phyloP scores from a whole-genome alignment of 2,113 vertebrate species.

The Alethe diademata region DNA sequence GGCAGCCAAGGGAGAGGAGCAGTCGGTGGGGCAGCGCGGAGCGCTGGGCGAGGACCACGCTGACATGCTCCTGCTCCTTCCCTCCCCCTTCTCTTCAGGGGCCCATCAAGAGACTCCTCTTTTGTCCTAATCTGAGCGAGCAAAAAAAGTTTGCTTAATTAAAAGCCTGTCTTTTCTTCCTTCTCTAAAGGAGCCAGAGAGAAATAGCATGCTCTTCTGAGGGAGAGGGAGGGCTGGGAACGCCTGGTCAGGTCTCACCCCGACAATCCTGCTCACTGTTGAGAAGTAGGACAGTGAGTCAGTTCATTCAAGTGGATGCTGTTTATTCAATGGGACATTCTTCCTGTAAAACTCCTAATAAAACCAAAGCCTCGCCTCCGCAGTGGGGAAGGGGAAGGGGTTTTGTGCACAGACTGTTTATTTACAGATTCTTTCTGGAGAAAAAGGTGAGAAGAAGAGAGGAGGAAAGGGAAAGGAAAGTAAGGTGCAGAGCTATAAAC shows the following conservation, averaged over 20 bases:
- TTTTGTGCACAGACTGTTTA: conserved; percentile 44
- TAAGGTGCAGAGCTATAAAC: conserved; percentile 39
- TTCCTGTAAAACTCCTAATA: conserved; percentile 47
- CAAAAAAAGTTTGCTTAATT: conserved; percentile 69
- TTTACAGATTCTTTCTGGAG: background rate
- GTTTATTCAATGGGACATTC: conserved; percentile 60
- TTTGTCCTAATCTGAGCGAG: conserved; percentile 63
- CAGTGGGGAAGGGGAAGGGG: conserved; percentile 4
- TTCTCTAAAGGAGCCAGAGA: background rate
- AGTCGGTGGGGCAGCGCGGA: conserved; percentile 26
- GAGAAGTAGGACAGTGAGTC: conserved; percentile 50
- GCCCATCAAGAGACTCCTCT: conserved; percentile 41
- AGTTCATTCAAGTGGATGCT: conserved; percentile 65
- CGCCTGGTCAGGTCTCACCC: conserved; percentile 37
- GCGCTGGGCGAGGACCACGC: conserved; percentile 27
- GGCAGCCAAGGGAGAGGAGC: conserved; percentile 70
- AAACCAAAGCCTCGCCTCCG: background rate
- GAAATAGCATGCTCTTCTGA: conserved; percentile 48
- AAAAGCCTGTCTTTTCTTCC: conserved; percentile 62
- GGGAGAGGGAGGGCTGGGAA: conserved; percentile 57
- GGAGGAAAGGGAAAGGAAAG: conserved; percentile 34
- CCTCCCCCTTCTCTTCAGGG: background rate
- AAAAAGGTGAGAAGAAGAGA: conserved; percentile 43
- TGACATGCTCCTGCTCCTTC: conserved; percentile 19
- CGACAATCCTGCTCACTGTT: conserved; percentile 49